Conservation (phyloP, 2,113 vertebrate species). For the Megaleporinus macrocephalus region DNA sequence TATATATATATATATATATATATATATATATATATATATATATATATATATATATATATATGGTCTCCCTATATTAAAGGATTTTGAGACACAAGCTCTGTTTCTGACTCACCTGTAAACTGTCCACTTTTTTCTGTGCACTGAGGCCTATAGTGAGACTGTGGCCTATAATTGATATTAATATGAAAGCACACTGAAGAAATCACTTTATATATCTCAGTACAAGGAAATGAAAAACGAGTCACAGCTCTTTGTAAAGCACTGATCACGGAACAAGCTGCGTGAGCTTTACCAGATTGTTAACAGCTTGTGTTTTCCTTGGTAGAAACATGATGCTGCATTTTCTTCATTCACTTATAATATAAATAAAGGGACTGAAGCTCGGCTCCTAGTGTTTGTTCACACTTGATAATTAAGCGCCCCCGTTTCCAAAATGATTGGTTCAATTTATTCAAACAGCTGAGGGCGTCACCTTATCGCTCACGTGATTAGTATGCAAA, state of each 20-base stretch:
- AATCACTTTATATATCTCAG: no score
- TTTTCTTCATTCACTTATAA: not conserved
- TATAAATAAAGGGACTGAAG: conserved; percentile 31
- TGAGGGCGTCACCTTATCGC: conserved; percentile 80
- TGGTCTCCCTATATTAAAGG: no score
- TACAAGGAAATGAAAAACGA: no score
- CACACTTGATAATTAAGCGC: conserved; percentile 30
- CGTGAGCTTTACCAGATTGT: not conserved
- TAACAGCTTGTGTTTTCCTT: not conserved
- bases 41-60: no score
- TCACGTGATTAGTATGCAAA: conserved; percentile 84
- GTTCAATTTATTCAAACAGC: conserved; percentile 76
- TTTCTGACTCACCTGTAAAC: not conserved
- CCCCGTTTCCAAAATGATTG: conserved; percentile 68
- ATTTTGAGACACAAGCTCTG: no score
- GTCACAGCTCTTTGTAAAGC: not conserved
- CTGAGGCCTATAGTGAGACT: not conserved
- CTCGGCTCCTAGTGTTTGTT: conserved; percentile 35
- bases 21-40: no score
- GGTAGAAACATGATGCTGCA: not conserved
- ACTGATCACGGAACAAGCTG: not conserved
- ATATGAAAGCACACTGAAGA: not conserved
- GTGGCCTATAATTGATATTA: not conserved
- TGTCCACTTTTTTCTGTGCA: no score
- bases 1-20: no score